These are phyloP conservation scores for Lepidurus couesii DNA, from an alignment of 1,140 invertebrate genomes.

Conservation along the genomic window DNA sequence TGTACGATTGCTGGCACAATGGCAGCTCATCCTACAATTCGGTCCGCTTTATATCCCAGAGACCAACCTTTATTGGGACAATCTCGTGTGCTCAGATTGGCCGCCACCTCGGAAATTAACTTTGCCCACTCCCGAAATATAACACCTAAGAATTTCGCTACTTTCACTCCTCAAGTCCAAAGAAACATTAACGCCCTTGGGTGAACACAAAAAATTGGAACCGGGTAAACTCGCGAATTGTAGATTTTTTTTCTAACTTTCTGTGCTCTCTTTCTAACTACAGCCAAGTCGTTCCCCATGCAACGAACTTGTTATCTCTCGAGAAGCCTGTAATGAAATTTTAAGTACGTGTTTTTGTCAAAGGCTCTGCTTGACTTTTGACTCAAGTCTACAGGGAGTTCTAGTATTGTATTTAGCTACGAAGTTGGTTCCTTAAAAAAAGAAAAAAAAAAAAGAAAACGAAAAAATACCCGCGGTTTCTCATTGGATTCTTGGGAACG, in stretches of 20 bases:
- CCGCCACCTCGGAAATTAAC: constrained; percentile 4
- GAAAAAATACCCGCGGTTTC: neutral
- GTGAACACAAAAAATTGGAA: too few species aligned
- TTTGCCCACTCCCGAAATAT: neutral
- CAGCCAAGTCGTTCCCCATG: neutral
- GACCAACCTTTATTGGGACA: constrained; percentile 11
- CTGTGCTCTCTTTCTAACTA: neutral
- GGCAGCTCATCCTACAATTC: constrained; percentile 6
- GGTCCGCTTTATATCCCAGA: neutral
- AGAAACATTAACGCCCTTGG: too few species aligned
- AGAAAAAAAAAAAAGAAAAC: neutral
- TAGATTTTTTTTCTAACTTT: neutral
- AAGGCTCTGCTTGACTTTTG: neutral
- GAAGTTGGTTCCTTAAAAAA: neutral
- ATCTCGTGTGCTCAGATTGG: constrained; percentile 3
- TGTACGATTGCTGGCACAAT: neutral
- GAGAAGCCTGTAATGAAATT: neutral
- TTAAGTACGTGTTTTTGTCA: constrained; percentile 5
- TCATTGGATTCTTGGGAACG: neutral
- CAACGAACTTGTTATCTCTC: neutral
- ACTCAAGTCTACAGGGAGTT: neutral
- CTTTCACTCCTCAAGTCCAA: neutral
- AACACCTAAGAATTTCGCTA: neutral
- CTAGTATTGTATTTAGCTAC: neutral
- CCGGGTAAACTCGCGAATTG: neutral